These are phyloP conservation scores for Belgica antarctica DNA, from an alignment of 2,888 invertebrate species.

Conservation along the genomic window DNA sequence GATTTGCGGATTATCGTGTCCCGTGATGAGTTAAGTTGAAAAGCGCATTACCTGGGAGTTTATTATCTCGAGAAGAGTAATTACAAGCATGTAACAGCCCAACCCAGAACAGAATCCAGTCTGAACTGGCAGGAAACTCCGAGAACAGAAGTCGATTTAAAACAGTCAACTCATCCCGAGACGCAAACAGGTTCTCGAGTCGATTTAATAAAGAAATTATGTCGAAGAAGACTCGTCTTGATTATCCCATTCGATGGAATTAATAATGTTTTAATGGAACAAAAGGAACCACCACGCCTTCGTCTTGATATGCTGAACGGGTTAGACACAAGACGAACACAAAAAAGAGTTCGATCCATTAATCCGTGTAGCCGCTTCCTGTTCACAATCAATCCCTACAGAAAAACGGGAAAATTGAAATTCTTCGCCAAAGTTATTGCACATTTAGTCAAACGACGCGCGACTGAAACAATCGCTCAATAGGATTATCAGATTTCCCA, in stretches of 20 bases:
- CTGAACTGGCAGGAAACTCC: not conserved
- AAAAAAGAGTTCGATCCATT: not conserved
- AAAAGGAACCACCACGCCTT: not conserved
- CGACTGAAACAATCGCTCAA: not conserved
- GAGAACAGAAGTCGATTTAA: not conserved
- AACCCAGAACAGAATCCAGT: not conserved
- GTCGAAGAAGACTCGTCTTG: too few relatives aligned
- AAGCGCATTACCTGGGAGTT: too few relatives aligned
- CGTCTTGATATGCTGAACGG: not conserved
- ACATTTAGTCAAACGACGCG: slow-evolving; percentile 3
- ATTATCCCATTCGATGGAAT: not conserved
- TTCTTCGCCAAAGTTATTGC: not conserved
- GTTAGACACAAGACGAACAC: not conserved
- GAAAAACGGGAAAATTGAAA: too few relatives aligned
- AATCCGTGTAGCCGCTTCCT: slow-evolving; percentile 15
- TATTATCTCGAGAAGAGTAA: not conserved
- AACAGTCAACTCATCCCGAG: not conserved
- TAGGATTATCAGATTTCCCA: not conserved
- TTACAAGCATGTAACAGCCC: not conserved
- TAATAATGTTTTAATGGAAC: not conserved
- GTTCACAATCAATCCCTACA: too few relatives aligned
- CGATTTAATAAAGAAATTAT: not conserved
- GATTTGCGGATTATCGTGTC: too few relatives aligned
- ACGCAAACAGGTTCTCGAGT: not conserved
- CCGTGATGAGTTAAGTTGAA: too few relatives aligned